These are phyloP conservation scores for Ophion ventricosus DNA, from an alignment of 2,888 invertebrate species.

Conservation along the genomic window DNA sequence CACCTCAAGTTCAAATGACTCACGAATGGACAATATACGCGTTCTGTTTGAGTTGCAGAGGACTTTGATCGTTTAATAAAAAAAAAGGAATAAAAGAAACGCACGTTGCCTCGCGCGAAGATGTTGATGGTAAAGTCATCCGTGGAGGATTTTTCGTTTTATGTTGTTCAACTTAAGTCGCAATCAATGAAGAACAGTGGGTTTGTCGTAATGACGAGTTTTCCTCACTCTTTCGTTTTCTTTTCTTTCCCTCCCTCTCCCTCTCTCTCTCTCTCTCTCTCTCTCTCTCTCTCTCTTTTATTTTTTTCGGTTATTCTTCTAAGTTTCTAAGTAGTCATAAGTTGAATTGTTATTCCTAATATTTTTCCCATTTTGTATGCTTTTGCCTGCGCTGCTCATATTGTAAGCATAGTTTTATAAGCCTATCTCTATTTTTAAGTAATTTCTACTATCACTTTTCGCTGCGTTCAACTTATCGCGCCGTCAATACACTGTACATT, in stretches of 20 bases:
- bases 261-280: neutral
- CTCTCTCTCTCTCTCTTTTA: neutral
- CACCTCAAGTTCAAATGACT: neutral
- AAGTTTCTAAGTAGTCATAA: too few species aligned
- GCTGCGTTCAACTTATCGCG: too few species aligned
- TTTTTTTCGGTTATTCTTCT: neutral
- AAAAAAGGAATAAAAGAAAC: neutral
- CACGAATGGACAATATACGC: neutral
- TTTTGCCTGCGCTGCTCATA: too few species aligned
- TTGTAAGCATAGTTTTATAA: too few species aligned
- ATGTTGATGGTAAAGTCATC: neutral
- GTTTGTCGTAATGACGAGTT: neutral
- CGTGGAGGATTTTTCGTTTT: neutral
- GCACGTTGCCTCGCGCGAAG: neutral
- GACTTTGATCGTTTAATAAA: neutral
- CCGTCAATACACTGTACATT: too few species aligned
- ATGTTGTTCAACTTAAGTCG: neutral
- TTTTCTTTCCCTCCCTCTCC: neutral
- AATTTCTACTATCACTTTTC: too few species aligned
- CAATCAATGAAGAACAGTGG: neutral
- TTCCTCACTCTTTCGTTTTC: neutral
- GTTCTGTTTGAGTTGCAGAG: neutral
- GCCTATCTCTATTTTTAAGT: too few species aligned
- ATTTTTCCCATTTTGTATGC: too few species aligned
- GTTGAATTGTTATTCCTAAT: too few species aligned